These are phyloP conservation scores for Clarias macrocephalus DNA, from an alignment of 2,113 vertebrate species.

Conservation along the genomic window DNA sequence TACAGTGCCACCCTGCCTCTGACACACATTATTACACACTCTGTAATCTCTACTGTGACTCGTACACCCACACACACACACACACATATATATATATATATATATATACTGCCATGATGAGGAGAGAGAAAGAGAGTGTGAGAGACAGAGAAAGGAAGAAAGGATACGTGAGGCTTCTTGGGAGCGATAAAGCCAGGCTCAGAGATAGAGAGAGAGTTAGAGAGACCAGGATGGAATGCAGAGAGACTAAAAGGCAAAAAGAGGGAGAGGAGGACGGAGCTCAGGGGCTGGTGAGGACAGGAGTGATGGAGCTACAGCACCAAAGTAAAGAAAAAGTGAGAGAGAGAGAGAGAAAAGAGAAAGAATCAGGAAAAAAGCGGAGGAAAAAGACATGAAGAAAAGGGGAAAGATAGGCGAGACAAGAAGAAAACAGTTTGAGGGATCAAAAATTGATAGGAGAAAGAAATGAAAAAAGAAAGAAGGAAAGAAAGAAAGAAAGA, in stretches of 20 bases:
- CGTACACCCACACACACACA: conserved; percentile 48
- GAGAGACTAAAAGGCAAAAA: background rate
- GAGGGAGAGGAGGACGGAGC: background rate
- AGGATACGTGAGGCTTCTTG: background rate
- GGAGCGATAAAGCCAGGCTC: background rate
- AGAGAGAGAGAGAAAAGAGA: conserved; percentile 14
- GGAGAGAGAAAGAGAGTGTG: conserved; percentile 5
- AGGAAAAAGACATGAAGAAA: background rate
- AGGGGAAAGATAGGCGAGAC: background rate
- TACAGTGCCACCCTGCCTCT: conserved; percentile 60
- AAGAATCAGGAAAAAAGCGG: background rate
- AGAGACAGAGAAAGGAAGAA: background rate
- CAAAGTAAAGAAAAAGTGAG: background rate
- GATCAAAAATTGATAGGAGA: background rate
- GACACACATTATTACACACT: conserved; percentile 63
- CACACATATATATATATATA: background rate
- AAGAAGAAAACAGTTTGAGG: background rate
- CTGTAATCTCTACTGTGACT: conserved; percentile 63
- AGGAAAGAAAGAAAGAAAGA: background rate
- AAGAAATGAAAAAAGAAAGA: background rate
- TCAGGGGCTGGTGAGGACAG: background rate
- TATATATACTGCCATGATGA: conserved; percentile 8
- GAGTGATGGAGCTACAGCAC: background rate
- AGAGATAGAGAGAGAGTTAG: background rate
- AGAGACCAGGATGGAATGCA: background rate